Conservation (phyloP, 2,113 vertebrate species). For the Psilopsiagon aymara region DNA sequence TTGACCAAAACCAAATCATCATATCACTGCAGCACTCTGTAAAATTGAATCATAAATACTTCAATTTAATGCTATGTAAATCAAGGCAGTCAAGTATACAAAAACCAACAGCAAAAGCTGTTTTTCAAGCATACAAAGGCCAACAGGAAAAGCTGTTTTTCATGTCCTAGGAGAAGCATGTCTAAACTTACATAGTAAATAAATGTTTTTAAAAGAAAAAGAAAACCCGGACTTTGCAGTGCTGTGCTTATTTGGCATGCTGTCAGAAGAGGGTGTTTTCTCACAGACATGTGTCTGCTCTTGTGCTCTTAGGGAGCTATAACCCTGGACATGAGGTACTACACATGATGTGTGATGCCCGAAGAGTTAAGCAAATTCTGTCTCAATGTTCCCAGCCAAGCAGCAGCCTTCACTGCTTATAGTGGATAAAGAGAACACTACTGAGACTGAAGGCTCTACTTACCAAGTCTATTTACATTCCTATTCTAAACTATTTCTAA, state of each 20-base stretch:
- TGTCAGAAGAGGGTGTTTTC: neutral
- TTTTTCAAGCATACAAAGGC: neutral
- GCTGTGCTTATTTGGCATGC: neutral
- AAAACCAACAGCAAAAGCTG: neutral
- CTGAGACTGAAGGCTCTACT: slow-evolving; percentile 6
- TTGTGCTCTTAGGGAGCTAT: neutral
- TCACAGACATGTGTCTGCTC: neutral
- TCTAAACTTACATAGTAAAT: neutral
- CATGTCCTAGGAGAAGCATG: neutral
- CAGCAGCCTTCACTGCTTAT: neutral
- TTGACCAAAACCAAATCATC: neutral
- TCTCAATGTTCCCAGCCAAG: neutral
- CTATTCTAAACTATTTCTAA: neutral
- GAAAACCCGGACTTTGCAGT: neutral
- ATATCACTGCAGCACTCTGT: neutral
- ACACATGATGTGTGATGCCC: neutral
- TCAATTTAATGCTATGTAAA: neutral
- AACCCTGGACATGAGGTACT: neutral
- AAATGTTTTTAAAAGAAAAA: neutral
- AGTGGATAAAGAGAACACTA: neutral
- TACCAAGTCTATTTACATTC: slow-evolving; percentile 21
- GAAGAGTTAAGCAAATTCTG: neutral
- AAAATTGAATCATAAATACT: neutral
- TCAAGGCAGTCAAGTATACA: neutral
- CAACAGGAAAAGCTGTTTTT: neutral